Evolutionary conservation across 2,888 invertebrate species (phyloP), one percentile per base, ranked within the genome.

Genomic region (Cryptocephalus moraei): DNA sequence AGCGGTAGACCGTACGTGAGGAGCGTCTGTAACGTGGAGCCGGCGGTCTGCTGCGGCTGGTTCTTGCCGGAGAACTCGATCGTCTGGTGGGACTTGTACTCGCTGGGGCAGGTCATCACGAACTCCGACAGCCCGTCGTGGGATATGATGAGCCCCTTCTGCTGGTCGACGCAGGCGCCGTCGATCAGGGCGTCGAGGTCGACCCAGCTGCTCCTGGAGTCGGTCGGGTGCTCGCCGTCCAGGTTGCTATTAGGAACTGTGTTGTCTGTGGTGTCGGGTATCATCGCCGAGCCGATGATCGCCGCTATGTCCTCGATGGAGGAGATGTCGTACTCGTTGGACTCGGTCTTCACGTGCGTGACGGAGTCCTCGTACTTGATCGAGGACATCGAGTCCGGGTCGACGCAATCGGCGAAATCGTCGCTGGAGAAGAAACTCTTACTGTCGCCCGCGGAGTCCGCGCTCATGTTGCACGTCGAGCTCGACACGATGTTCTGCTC

Each of bases 181-280:
- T 86, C 86, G 57, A 91, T 88, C 87, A 87, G 90, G 48, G 86
- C 86, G 54, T 91, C 91, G 45, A 91, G 75, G 64, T 91, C 90
- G 78, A 89, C 86, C 91, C 91, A 91, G 57, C 84, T 84, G 59
- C 90, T 89, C 50, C 87, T 74, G 1, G 87, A 86, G 44, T 81
- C 83, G 63, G 78, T 73, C 1, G 82, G 82, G 45, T 85, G 86
- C 54, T 86, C 86, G 32, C 72, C 71, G 50, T 78, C 75, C 13
- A 80, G 78, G 13, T 80, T 78, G 41, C 77, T 76, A 56, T 78
- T 80, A n/a, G 86, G 84, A 34, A 88, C 88, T 1, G 91, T 91
- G 9, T 89, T 89, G 62, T 90, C 91, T 1, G 91, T 91, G 9
- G 90, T 89, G 62, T 90, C 91, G 1, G 89, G 91, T 58, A 91